phyloP scores from a whole-genome alignment of 1,140 invertebrate genomes.

The Hetaerina americana region DNA sequence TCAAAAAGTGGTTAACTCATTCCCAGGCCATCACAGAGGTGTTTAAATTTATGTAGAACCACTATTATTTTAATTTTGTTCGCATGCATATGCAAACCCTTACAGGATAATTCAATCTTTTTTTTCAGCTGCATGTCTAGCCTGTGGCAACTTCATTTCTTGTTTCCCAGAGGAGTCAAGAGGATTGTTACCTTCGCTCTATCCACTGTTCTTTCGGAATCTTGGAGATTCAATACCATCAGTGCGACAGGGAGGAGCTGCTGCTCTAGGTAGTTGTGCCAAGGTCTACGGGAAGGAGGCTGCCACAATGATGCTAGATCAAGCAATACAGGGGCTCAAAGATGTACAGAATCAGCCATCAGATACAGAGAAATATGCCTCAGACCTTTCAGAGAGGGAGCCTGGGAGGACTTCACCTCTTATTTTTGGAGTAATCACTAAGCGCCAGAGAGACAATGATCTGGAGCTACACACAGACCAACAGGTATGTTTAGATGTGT shows the following conservation, averaged over 20 bases:
- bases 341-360: constrained; percentile 30
- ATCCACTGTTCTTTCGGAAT: constrained; percentile 38
- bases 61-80: no score
- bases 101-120: no score
- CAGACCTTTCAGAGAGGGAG: neutral
- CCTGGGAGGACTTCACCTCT: neutral
- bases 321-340: constrained; percentile 16
- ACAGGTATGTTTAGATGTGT: constrained; percentile 28
- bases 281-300: constrained; percentile 32
- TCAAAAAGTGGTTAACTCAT: no score
- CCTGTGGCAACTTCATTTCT: constrained; percentile 39
- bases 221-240: constrained; percentile 41
- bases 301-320: constrained; percentile 20
- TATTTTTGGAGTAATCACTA: constrained; percentile 33
- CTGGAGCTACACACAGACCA: constrained; percentile 35
- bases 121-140: constrained; percentile 40
- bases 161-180: constrained; percentile 37
- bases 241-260: constrained; percentile 40
- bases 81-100: no score
- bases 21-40: no score
- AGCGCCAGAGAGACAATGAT: constrained; percentile 37
- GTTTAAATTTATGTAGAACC: no score
- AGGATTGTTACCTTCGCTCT: constrained; percentile 27
- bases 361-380: constrained; percentile 13
- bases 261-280: constrained; percentile 34